Evolutionary conservation across 2,797 vertebrate genomes (phyloP).

Genomic region (Agapornis canus): DNA sequence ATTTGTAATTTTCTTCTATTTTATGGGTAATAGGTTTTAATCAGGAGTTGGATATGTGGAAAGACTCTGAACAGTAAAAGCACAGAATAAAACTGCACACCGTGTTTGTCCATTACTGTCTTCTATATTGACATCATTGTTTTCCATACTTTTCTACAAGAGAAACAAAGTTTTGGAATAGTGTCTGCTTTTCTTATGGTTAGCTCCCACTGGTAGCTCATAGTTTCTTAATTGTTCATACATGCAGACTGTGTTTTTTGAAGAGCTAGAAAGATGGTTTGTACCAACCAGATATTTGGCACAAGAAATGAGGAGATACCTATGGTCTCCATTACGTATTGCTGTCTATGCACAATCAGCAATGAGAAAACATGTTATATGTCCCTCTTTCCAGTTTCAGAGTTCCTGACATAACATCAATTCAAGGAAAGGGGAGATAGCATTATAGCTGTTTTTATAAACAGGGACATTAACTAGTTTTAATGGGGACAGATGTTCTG

Average conservation of each 20-base stretch:
- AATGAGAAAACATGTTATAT: not conserved
- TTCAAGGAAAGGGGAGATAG: not conserved
- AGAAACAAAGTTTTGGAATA: not conserved
- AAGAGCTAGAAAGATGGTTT: not conserved
- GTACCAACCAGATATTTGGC: not conserved
- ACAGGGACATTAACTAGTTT: not conserved
- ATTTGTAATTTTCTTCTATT: not conserved
- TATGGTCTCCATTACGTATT: not conserved
- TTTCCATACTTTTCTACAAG: not conserved
- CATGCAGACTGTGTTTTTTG: not conserved
- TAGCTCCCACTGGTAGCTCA: not conserved
- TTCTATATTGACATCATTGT: not conserved
- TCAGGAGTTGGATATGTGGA: not conserved
- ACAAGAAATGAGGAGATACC: not conserved
- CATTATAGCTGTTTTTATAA: not conserved
- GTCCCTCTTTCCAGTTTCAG: not conserved
- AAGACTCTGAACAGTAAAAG: not conserved
- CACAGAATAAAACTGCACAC: rapidly evolving
- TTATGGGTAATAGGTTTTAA: not conserved
- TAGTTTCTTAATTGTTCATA: not conserved
- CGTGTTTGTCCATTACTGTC: not conserved
- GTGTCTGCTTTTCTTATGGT: not conserved
- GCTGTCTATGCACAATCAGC: not conserved
- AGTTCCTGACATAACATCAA: not conserved
- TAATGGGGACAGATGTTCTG: not conserved